phyloP scores from a whole-genome alignment of 2,888 invertebrate species.

The Tupiocoris notatus region DNA sequence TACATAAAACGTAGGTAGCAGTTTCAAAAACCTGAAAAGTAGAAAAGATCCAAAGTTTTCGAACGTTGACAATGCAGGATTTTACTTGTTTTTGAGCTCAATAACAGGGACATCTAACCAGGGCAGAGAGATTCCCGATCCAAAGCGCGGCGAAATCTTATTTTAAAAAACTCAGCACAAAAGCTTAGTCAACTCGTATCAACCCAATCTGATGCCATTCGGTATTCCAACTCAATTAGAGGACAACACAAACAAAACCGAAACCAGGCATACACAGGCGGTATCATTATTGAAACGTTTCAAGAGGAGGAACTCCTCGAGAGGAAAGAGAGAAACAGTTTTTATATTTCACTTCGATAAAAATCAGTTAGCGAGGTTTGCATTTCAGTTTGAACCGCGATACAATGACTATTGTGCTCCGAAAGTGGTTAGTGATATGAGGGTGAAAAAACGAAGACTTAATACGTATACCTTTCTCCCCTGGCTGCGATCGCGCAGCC shows the following conservation, averaged over 20 bases:
- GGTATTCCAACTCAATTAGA: background rate
- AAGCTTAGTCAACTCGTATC: background rate
- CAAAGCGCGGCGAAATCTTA: too few species aligned
- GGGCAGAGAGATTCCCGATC: too few species aligned
- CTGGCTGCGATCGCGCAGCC: background rate
- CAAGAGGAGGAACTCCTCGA: background rate
- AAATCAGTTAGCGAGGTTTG: background rate
- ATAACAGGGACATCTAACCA: too few species aligned
- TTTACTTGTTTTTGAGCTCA: too few species aligned
- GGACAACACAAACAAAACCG: background rate
- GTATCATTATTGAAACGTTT: background rate
- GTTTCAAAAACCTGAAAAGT: too few species aligned
- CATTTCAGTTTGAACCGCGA: background rate
- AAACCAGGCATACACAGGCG: background rate
- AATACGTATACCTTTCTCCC: background rate
- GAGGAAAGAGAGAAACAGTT: background rate
- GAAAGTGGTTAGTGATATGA: background rate
- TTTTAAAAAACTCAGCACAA: too few species aligned
- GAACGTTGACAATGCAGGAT: too few species aligned
- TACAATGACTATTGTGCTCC: background rate
- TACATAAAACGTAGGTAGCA: too few species aligned
- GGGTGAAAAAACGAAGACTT: background rate
- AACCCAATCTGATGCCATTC: background rate
- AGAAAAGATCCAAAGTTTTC: too few species aligned
- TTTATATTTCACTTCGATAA: background rate